phyloP scores from a whole-genome alignment of 1,140 invertebrate species.

The Drosophila parabipectinata region DNA sequence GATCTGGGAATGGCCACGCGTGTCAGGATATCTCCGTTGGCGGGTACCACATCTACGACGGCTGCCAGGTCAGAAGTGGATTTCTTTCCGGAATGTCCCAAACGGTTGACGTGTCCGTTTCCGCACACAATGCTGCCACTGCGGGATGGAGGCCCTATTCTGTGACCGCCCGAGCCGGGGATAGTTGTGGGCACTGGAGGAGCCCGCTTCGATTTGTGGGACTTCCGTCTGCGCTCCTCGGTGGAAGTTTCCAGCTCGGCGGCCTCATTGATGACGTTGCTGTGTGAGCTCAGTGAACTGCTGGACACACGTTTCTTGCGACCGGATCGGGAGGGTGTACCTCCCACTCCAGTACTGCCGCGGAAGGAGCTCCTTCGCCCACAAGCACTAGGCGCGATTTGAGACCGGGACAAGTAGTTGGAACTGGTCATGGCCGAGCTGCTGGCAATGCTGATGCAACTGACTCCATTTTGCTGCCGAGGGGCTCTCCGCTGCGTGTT shows the following conservation, averaged over 20 bases:
- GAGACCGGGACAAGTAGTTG: conserved; percentile 80
- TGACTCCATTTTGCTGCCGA: conserved; percentile 89
- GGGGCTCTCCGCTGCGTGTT: conserved; percentile 85
- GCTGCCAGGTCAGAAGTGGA: conserved; percentile 39
- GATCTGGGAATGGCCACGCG: conserved; percentile 93
- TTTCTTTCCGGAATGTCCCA: conserved; percentile 50
- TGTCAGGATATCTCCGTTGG: conserved; percentile 90
- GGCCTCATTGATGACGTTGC: conserved; percentile 84
- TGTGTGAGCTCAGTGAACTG: conserved; percentile 86
- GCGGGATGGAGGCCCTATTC: conserved; percentile 13
- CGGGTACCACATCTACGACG: conserved; percentile 73
- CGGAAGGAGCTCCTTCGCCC: conserved; percentile 77
- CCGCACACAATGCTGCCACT: conserved; percentile 53
- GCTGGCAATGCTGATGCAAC: conserved; percentile 88
- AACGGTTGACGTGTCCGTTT: conserved; percentile 65
- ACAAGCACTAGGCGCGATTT: conserved; percentile 43
- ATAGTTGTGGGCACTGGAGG: conserved; percentile 71
- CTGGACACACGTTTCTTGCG: conserved; percentile 86
- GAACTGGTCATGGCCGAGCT: conserved; percentile 84
- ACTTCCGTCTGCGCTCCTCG: conserved; percentile 79
- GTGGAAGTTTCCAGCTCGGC: conserved; percentile 77
- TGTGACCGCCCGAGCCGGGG: conserved; percentile 34
- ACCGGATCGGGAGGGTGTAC: conserved; percentile 83
- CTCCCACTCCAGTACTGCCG: conserved; percentile 47
- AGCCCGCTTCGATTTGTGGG: conserved; percentile 78